These are phyloP conservation scores for Apomyelois bistriatella DNA, from an alignment of 2,888 invertebrate genomes.

Conservation along the genomic window DNA sequence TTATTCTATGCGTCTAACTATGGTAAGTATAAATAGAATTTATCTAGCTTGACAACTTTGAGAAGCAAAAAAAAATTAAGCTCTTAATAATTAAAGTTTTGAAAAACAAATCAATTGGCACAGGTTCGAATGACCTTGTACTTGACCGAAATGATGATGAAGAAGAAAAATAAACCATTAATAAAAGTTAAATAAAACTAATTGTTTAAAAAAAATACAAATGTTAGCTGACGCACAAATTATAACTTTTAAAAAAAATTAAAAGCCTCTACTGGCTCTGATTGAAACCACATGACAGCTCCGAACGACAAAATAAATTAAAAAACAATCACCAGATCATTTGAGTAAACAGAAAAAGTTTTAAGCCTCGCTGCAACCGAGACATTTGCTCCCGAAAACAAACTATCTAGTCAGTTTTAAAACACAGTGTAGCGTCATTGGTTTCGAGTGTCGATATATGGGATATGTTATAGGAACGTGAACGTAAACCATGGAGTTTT, in stretches of 20 bases:
- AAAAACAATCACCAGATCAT: slow-evolving; percentile 78
- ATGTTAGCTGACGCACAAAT: slow-evolving; percentile 18
- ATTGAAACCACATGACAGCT: slow-evolving; percentile 77
- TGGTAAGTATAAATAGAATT: no score
- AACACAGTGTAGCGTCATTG: slow-evolving; percentile 28
- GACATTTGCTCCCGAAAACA: slow-evolving; percentile 70
- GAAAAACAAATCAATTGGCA: no score
- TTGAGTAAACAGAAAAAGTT: slow-evolving; percentile 74
- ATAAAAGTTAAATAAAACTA: no score
- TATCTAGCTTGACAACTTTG: no score
- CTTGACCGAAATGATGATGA: no score
- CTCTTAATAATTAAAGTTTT: no score
- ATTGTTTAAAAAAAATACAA: neutral
- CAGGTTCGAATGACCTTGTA: no score
- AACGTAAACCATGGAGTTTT: slow-evolving; percentile 55
- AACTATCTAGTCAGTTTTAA: slow-evolving; percentile 36
- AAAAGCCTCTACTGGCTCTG: slow-evolving; percentile 60
- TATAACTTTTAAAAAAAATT: slow-evolving; percentile 52
- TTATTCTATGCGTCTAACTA: no score
- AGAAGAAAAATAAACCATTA: no score
- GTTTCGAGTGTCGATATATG: slow-evolving; percentile 40
- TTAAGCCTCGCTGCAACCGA: slow-evolving; percentile 60
- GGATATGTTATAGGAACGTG: slow-evolving; percentile 37
- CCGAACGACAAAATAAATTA: slow-evolving; percentile 72
- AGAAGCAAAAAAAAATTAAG: no score